Percentiles rank a stretch among this genome's conserved stretches.
Evolutionary conservation across 2,113 vertebrate genomes (phyloP).

Genomic region (Peromyscus maniculatus): DNA sequence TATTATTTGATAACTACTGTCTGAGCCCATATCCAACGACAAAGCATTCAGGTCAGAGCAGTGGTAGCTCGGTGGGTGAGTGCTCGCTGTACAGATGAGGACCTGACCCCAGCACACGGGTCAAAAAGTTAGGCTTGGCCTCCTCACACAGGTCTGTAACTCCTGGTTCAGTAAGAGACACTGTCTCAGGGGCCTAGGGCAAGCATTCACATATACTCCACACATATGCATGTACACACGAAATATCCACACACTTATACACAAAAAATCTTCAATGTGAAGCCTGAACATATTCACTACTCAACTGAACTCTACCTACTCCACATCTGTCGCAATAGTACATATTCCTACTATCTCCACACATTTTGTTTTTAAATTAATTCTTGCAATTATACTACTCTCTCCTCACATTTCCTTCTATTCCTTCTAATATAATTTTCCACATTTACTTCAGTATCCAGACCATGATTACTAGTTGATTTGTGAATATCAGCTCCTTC

Average conservation of each 20-base stretch:
- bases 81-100: not conserved
- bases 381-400: slow-evolving; percentile 26
- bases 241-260: not conserved
- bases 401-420: not conserved
- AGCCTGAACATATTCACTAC: not conserved
- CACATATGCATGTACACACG: not conserved
- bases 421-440: slow-evolving; percentile 26
- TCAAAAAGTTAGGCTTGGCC: no score
- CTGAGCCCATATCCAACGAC: slow-evolving; percentile 58
- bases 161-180: not conserved
- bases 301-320: slow-evolving; percentile 16
- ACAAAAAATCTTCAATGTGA: not conserved
- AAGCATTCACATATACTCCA: not conserved
- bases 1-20: not conserved
- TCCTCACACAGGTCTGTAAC: no score
- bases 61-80: not conserved
- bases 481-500: slow-evolving; percentile 51
- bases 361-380: slow-evolving; percentile 1
- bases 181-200: not conserved
- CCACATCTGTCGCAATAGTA: not conserved
- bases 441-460: slow-evolving; percentile 36
- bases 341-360: slow-evolving; percentile 7
- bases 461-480: not conserved
- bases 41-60: not conserved
- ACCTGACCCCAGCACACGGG: not conserved